These are phyloP conservation scores for Drosophila emarginata DNA, from an alignment of 2,888 invertebrate species.

Conservation along the genomic window DNA sequence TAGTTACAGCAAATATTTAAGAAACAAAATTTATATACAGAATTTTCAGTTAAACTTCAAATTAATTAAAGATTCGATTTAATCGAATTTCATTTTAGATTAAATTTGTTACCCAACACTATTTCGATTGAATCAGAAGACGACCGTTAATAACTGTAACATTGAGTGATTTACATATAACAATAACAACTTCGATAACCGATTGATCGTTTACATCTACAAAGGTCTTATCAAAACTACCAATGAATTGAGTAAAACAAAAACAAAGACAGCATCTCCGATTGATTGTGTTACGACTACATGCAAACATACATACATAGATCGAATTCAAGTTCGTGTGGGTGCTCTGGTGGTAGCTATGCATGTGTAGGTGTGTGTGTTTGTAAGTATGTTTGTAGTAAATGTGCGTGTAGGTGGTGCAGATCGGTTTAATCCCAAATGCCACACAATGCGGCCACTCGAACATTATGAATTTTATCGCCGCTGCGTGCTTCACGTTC, in stretches of 20 bases:
- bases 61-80: no score
- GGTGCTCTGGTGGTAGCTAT: conserved; percentile 30
- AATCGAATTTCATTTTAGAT: no score
- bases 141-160: background rate
- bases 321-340: conserved; percentile 8
- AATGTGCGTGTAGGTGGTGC: conserved; percentile 22
- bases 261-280: background rate
- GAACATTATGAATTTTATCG: background rate
- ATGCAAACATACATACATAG: background rate
- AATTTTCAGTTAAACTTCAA: no score
- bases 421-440: conserved; percentile 11
- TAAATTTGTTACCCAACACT: no score
- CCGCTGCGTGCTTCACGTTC: conserved; percentile 67
- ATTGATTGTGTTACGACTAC: background rate
- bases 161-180: background rate
- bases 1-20: no score
- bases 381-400: conserved; percentile 4
- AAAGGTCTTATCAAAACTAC: conserved; percentile 1
- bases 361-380: conserved; percentile 21
- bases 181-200: background rate
- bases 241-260: background rate
- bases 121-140: no score
- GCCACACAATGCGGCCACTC: conserved; percentile 3
- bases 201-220: background rate
- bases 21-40: no score